A percentile compares a stretch with the other conserved stretches of the same genome.
Evolutionary conservation across 2,797 vertebrate species (phyloP).

Genomic region (Halcyon chelicuti): DNA sequence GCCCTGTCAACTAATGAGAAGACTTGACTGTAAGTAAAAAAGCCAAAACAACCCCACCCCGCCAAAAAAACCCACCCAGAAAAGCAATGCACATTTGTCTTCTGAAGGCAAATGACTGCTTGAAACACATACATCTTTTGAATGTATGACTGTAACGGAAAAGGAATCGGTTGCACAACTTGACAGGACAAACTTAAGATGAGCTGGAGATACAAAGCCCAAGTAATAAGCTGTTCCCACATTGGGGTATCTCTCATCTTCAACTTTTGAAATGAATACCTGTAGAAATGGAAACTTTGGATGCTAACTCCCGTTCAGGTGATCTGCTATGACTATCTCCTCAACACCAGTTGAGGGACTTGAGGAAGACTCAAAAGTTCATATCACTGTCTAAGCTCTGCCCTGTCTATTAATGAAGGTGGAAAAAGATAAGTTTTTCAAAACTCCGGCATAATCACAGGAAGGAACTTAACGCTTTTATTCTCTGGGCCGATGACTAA

Average conservation of each 20-base stretch:
- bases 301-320: fast-evolving
- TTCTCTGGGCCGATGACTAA: background rate
- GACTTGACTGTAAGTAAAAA: background rate
- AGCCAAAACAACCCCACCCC: background rate
- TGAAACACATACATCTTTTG: background rate
- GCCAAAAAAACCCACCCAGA: background rate
- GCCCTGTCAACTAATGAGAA: background rate
- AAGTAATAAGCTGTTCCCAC: background rate
- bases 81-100: background rate
- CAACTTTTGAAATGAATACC: background rate
- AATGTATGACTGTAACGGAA: fast-evolving
- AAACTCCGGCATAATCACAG: background rate
- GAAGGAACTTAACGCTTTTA: background rate
- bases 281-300: background rate
- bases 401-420: background rate
- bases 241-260: background rate
- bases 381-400: background rate
- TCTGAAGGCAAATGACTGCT: background rate
- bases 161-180: fast-evolving
- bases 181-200: background rate
- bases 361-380: background rate
- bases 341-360: background rate
- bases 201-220: background rate
- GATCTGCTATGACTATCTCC: background rate
- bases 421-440: background rate